Evolutionary conservation across 2,888 invertebrate species (phyloP).

Genomic region (Oscheius sp.): DNA sequence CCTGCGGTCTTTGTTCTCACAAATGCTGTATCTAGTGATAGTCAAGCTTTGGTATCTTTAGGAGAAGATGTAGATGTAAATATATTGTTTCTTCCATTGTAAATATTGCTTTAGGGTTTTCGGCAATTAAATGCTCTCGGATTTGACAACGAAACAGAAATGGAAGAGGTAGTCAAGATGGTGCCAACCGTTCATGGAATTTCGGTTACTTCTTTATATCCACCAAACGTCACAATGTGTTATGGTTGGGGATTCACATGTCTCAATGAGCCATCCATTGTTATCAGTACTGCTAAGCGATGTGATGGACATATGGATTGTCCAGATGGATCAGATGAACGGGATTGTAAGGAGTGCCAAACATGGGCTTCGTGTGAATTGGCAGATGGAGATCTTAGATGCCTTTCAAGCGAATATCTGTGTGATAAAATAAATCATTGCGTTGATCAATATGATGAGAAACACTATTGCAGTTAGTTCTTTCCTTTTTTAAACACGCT

Average conservation of each 20-base stretch:
- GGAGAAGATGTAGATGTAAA: neutral
- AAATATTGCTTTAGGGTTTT: slow-evolving; percentile 3
- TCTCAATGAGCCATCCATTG: slow-evolving; percentile 44
- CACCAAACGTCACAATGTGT: slow-evolving; percentile 59
- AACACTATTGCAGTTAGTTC: slow-evolving; percentile 30
- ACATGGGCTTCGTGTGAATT: slow-evolving; percentile 57
- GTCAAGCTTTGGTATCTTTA: slow-evolving; percentile 17
- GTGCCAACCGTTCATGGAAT: slow-evolving; percentile 33
- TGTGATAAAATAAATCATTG: slow-evolving; percentile 60
- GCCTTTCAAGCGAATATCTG: slow-evolving; percentile 39
- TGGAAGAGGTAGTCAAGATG: neutral
- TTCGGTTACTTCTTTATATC: slow-evolving; percentile 46
- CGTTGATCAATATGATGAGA: slow-evolving; percentile 56
- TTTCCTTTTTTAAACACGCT: neutral
- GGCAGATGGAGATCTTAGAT: slow-evolving; percentile 22
- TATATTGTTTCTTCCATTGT: neutral
- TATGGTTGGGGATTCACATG: slow-evolving; percentile 63
- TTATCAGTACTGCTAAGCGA: slow-evolving; percentile 46
- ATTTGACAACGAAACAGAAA: slow-evolving; percentile 22
- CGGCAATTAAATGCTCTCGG: neutral
- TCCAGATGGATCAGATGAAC: slow-evolving; percentile 57
- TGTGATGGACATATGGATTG: slow-evolving; percentile 63
- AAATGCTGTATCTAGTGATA: slow-evolving; percentile 21
- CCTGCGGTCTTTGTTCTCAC: slow-evolving; percentile 27
- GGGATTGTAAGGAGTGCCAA: slow-evolving; percentile 53